Conservation (phyloP, 2,113 vertebrate species). For the Hystrix brachyura region DNA sequence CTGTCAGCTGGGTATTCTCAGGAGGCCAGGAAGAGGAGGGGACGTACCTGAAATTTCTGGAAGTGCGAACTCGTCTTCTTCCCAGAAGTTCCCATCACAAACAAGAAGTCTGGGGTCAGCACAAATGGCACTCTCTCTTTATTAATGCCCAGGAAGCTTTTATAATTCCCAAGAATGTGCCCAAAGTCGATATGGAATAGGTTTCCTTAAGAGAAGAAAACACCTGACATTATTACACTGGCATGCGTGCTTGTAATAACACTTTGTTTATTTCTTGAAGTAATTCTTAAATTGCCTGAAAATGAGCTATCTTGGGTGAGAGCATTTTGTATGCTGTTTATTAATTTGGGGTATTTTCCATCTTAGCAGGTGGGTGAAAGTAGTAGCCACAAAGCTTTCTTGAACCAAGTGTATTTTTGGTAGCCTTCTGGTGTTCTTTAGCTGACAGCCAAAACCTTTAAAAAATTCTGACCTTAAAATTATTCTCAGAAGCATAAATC, state of each 20-base stretch:
- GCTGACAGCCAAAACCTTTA: slow-evolving; percentile 26
- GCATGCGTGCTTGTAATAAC: slow-evolving; percentile 28
- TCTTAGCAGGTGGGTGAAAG: slow-evolving; percentile 64
- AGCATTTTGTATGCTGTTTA: slow-evolving; percentile 57
- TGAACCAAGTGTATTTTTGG: slow-evolving; percentile 51
- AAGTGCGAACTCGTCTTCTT: slow-evolving; percentile 97
- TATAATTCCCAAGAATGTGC: slow-evolving; percentile 99
- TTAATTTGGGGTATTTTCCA: slow-evolving; percentile 48
- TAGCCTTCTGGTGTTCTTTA: slow-evolving; percentile 40
- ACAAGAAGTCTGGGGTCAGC: slow-evolving; percentile 98
- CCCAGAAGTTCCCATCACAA: slow-evolving; percentile 97
- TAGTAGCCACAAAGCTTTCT: slow-evolving; percentile 55
- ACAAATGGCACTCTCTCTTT: slow-evolving; percentile 99
- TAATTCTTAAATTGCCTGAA: slow-evolving; percentile 56
- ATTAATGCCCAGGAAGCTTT: slow-evolving; percentile 99
- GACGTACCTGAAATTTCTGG: slow-evolving; percentile 97
- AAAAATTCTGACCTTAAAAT: slow-evolving; percentile 53
- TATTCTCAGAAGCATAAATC: slow-evolving; percentile 59
- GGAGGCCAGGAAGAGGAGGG: neutral
- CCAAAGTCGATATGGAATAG: slow-evolving; percentile 99
- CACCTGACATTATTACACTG: slow-evolving; percentile 68
- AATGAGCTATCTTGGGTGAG: slow-evolving; percentile 45
- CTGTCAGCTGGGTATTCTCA: neutral
- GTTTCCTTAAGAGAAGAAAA: slow-evolving; percentile 91
- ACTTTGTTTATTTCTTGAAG: slow-evolving; percentile 38